Evolutionary conservation across 2,888 invertebrate genomes (phyloP), one percentile per base, ranked within the genome.

Genomic region (Tetrapedia diversipes): DNA sequence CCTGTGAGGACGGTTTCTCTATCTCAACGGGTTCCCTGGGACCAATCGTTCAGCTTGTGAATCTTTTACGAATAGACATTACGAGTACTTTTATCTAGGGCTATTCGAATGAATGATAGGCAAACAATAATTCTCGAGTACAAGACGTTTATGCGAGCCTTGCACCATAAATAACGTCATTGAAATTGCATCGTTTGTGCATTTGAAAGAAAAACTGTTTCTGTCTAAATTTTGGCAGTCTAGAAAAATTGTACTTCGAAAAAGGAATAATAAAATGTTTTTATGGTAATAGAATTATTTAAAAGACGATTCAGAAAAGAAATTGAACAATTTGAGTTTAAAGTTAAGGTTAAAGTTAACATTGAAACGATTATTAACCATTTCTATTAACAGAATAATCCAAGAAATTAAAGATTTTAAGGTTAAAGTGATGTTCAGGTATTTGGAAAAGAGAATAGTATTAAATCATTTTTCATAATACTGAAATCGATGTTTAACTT

Each of bases 1-100:
- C 85, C 78, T 74, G 39, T 41, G 82, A 70, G 84, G 61, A 67
- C 59, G 75, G 80, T 83, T 72, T 66, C 68, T 84, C 74, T 61
- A 41, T 54, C 60, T 49, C 66, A 54, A 76, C 81, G 41, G 71
- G 74, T 43, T 82, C 56, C 82, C 60, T 37, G 82, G 82, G 82
- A 82, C 71, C 82, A 66, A 82, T 82, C 77, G 72, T 69, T 74
- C 56, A 61, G 54, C 53, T 72, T 14, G 64, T 79, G 81, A 78
- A 79, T 83, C 75, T 79, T 82, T 82, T 56, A 69, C 71, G 56
- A 70, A 71, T 70, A 27, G 19, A 32, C 79, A 64, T 59, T 77
- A 59, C 51, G 19, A 39, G 59, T 39, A 63, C 54, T 43, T 77
- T 68, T 64, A 77, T 75, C 63, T 41, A 41, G 19, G 10, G 45